Evolutionary conservation across 1,140 invertebrate species (phyloP).

Genomic region (Drosophila rhopaloa): DNA sequence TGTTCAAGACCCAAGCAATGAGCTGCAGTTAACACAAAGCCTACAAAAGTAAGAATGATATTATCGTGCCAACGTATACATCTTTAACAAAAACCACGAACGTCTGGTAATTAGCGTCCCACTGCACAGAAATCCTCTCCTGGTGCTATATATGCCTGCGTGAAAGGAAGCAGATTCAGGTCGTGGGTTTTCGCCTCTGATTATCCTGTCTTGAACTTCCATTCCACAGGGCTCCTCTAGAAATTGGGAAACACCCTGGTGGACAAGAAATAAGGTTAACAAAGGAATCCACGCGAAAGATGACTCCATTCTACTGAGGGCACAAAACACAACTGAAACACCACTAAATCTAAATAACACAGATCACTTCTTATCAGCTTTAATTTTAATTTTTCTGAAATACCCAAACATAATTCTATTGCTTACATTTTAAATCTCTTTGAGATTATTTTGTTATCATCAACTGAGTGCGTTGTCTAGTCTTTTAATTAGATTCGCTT

Average conservation of each 20-base stretch:
- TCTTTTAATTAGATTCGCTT: too few species aligned
- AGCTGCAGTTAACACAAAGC: conserved; percentile 16
- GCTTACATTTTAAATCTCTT: too few species aligned
- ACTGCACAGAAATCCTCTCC: background rate
- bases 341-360: too few species aligned
- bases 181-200: too few species aligned
- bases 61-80: background rate
- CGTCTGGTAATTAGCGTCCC: conserved; percentile 10
- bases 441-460: too few species aligned
- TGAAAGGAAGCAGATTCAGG: background rate
- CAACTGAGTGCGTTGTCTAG: too few species aligned
- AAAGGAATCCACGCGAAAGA: background rate
- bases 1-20: background rate
- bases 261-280: background rate
- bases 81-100: background rate
- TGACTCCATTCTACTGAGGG: background rate
- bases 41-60: background rate
- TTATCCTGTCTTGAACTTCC: background rate
- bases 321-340: too few species aligned
- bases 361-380: background rate
- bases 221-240: background rate
- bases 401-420: too few species aligned
- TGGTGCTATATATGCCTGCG: background rate
- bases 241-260: background rate
- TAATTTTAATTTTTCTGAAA: background rate